Evolutionary conservation across 1,140 invertebrate species (phyloP).

Genomic region (Heliothis virescens): DNA sequence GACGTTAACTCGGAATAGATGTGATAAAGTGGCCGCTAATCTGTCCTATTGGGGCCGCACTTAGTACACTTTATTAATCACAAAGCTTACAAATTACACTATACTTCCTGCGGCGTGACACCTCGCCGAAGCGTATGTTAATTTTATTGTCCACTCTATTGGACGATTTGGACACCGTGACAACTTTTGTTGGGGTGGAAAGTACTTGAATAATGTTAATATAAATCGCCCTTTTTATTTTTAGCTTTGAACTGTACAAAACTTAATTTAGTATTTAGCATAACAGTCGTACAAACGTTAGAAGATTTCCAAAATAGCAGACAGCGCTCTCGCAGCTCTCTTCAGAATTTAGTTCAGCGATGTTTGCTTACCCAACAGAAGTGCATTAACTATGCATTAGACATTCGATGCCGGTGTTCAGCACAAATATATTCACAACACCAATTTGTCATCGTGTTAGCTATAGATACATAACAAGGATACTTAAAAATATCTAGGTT

Average conservation of each 20-base stretch:
- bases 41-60: constrained; percentile 84
- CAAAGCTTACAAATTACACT: constrained; percentile 85
- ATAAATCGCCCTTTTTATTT: constrained; percentile 51
- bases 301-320: constrained; percentile 44
- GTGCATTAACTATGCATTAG: constrained; percentile 49
- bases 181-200: constrained; percentile 71
- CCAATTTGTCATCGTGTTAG: constrained; percentile 43
- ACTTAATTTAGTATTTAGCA: constrained; percentile 18
- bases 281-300: not conserved
- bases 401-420: constrained; percentile 43
- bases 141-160: constrained; percentile 81
- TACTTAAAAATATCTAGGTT: constrained; percentile 34
- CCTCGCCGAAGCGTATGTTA: constrained; percentile 76
- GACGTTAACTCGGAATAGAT: constrained; percentile 84
- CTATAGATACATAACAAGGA: constrained; percentile 3
- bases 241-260: constrained; percentile 18
- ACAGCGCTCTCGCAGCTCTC: constrained; percentile 28
- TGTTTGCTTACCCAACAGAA: constrained; percentile 42
- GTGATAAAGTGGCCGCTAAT: constrained; percentile 86
- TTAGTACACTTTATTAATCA: constrained; percentile 86
- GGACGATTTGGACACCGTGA: constrained; percentile 77
- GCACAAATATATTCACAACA: constrained; percentile 48
- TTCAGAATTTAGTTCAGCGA: constrained; percentile 40
- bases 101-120: constrained; percentile 82
- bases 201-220: constrained; percentile 63